Base-by-base conservation (phyloP, 2,113 vertebrate species). In the Callionymus lyra region DNA sequence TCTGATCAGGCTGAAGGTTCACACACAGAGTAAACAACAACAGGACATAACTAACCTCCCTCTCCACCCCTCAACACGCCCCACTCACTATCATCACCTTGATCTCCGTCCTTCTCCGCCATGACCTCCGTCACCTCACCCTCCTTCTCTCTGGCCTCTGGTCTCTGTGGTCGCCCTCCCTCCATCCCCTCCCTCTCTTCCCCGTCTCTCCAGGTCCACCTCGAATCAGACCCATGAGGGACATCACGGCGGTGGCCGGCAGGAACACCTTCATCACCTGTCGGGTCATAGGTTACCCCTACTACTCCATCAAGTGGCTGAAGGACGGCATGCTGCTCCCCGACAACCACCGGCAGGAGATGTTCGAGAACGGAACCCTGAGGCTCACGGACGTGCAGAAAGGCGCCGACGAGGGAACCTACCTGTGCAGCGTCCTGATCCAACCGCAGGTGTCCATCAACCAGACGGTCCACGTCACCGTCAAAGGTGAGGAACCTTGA, bases 301-400 rank as follows among this genome's bases (percentile, higher is more conserved):
- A 98, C 77, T 99, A 99, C 79, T 99, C 93, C 73, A 97, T 99
- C 85, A 97, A 96, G 79, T 99, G 95, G 95, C 92, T 93, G 75
- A 98, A 97, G 76, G 95, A 97, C 1, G 81, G 91, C 9, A 79
- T 97, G 73, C 87, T 92, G 80, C 85, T 99, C 72, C 95, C 95
- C 0, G 94, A 99, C 78, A 99, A 99, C 85, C 95, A 99, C 77
- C 89, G 95, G 41, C 95, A 99, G 84, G 91, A 95, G 81, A 90
- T 99, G 53, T 99, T 95, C 51, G 94, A 98, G 80, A 99, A 99
- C 0, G 95, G 95, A 53, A 99, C 95, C 2, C 89, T 99, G 16
- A 90, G 94, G 76, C 86, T 99, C 68, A 94, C 88, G 1, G 94
- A 99, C 0, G 95, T 99, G 39, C 95, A 99, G 87, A 98, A 98